phyloP scores from a whole-genome alignment of 2,888 invertebrate genomes.

The Dascillus cervinus region DNA sequence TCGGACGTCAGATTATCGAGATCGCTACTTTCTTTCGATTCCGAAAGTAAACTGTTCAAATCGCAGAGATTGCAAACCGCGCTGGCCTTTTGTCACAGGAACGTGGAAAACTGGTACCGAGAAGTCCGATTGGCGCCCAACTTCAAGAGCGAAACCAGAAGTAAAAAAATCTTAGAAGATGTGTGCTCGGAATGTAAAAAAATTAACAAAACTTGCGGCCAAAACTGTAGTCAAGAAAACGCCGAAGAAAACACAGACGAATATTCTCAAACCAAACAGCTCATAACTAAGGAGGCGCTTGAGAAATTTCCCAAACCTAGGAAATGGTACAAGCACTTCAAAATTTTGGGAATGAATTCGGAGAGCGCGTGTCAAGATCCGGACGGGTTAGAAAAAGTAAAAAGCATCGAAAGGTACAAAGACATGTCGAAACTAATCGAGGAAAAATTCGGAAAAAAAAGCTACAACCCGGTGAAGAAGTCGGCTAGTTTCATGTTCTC shows the following conservation, averaged over 20 bases:
- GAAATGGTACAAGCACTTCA: conserved; percentile 60
- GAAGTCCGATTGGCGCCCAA: conserved; percentile 43
- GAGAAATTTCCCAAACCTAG: conserved; percentile 48
- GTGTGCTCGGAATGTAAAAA: conserved; percentile 17
- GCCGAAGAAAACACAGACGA: conserved; percentile 9
- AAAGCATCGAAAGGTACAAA: conserved; percentile 63
- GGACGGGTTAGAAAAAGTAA: conserved; percentile 56
- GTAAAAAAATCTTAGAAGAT: conserved; percentile 4
- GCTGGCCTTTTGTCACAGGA: conserved; percentile 56
- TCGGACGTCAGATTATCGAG: conserved; percentile 51
- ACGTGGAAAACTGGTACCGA: conserved; percentile 57
- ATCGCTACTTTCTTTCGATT: conserved; percentile 55
- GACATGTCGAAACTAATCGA: conserved; percentile 65
- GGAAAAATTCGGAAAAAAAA: conserved; percentile 52
- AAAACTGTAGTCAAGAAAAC: conserved; percentile 14
- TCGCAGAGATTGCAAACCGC: conserved; percentile 58
- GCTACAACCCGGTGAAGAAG: conserved; percentile 37
- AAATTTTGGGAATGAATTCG: conserved; percentile 46
- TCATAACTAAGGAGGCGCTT: conserved; percentile 32
- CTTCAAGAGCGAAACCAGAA: conserved; percentile 17
- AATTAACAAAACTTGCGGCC: conserved; percentile 15
- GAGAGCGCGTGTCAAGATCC: conserved; percentile 41
- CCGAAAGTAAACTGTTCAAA: conserved; percentile 55
- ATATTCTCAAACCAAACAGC: conserved; percentile 22
- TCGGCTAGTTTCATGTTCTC: conserved; percentile 39